Conservation (phyloP, 2,888 invertebrate genomes). For the Dyspetes luteomarginatus region DNA sequence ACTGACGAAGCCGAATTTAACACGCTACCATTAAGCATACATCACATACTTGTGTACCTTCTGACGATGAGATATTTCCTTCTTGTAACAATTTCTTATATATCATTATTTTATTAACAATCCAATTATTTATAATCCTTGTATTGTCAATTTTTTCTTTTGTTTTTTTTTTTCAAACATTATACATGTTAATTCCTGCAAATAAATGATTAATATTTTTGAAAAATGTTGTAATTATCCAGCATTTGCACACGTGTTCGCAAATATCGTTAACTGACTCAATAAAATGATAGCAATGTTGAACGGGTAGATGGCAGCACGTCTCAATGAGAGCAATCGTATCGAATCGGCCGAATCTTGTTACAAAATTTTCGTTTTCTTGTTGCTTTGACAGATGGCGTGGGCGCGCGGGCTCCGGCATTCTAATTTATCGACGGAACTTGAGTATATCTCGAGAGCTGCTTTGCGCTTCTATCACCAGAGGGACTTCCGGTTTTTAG, state of each 20-base stretch:
- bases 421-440: constrained; percentile 16
- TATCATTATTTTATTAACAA: too few relatives aligned
- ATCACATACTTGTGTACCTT: too few relatives aligned
- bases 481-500: constrained; percentile 54
- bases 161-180: too few relatives aligned
- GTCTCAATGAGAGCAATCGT: constrained; percentile 14
- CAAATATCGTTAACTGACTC: background rate
- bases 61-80: background rate
- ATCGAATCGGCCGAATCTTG: background rate
- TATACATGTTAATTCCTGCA: too few relatives aligned
- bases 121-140: too few relatives aligned
- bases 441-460: background rate
- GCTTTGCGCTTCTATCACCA: background rate
- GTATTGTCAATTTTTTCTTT: too few relatives aligned
- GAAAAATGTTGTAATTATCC: too few relatives aligned
- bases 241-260: background rate
- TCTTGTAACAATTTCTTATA: too few relatives aligned
- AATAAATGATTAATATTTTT: too few relatives aligned
- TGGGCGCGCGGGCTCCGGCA: background rate
- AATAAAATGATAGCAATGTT: background rate
- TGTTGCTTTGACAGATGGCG: background rate
- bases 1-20: constrained; percentile 37
- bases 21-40: background rate
- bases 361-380: too few relatives aligned
- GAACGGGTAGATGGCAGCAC: constrained; percentile 44